These are phyloP conservation scores for Circaetus cinerascens DNA, from an alignment of 2,113 vertebrate genomes.

Conservation along the genomic window DNA sequence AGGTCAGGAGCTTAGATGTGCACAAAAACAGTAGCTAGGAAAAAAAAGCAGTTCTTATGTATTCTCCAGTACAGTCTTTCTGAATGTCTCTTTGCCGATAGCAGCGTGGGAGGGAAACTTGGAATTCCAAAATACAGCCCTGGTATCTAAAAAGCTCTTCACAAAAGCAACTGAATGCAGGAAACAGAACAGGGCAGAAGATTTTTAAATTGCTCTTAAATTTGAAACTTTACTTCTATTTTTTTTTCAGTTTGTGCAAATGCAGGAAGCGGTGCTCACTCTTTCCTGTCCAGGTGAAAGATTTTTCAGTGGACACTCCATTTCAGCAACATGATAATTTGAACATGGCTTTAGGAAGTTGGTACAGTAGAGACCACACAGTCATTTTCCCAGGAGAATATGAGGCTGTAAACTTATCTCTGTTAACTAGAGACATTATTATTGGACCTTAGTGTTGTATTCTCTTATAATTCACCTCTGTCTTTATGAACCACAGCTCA, in stretches of 20 bases:
- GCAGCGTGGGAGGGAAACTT: not conserved
- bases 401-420: conserved; percentile 54
- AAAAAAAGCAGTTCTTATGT: not conserved
- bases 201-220: not conserved
- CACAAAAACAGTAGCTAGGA: not conserved
- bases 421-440: conserved; percentile 64
- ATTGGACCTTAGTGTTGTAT: conserved; percentile 46
- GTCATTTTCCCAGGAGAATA: conserved; percentile 68
- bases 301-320: conserved; percentile 45
- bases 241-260: not conserved
- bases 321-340: conserved; percentile 55
- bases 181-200: not conserved
- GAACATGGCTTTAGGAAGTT: conserved; percentile 56
- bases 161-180: not conserved
- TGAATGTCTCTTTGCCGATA: not conserved
- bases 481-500: not conserved
- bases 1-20: not conserved
- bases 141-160: not conserved
- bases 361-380: conserved; percentile 55
- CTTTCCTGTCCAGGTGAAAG: conserved; percentile 17
- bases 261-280: not conserved
- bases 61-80: not conserved
- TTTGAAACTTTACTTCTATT: not conserved
- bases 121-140: not conserved
- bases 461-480: not conserved